phyloP scores from a whole-genome alignment of 92 coral and sea anemone genomes.

The Chrysogorgia sp. region DNA sequence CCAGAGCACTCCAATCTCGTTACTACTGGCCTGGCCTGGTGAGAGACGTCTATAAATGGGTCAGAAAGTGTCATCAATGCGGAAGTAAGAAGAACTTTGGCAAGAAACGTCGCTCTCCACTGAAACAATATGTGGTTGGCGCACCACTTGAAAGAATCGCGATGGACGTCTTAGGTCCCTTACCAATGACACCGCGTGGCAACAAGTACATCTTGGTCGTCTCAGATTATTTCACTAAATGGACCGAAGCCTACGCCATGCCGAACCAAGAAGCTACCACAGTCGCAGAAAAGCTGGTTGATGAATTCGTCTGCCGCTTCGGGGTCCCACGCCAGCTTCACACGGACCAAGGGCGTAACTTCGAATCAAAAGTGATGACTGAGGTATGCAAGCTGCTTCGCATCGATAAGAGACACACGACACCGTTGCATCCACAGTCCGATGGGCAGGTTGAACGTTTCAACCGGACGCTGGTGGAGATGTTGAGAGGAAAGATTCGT shows the following conservation, averaged over 20 bases:
- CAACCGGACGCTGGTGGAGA: slow-evolving; percentile 53
- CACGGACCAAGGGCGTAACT: slow-evolving; percentile 67
- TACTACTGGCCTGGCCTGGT: slow-evolving; percentile 64
- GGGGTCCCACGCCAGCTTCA: slow-evolving; percentile 64
- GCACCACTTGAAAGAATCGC: slow-evolving; percentile 67
- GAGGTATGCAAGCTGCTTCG: slow-evolving; percentile 66
- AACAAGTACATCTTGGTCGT: slow-evolving; percentile 61
- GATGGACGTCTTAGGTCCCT: slow-evolving; percentile 71
- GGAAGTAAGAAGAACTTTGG: slow-evolving; percentile 57
- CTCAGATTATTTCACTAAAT: slow-evolving; percentile 70
- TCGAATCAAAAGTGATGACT: slow-evolving; percentile 63
- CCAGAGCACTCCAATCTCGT: slow-evolving; percentile 44
- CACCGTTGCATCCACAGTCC: slow-evolving; percentile 54
- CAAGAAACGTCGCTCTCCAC: slow-evolving; percentile 52
- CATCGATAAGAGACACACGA: slow-evolving; percentile 62
- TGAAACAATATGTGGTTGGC: slow-evolving; percentile 64
- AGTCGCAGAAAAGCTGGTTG: slow-evolving; percentile 66
- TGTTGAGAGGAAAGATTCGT: slow-evolving; percentile 61
- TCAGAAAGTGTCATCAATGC: slow-evolving; percentile 60
- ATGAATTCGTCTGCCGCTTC: slow-evolving; percentile 63
- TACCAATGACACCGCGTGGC: slow-evolving; percentile 62
- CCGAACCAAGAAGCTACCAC: slow-evolving; percentile 65
- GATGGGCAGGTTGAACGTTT: slow-evolving; percentile 63
- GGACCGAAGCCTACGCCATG: slow-evolving; percentile 65
- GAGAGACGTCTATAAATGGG: slow-evolving; percentile 52